Conservation (phyloP, 2,888 invertebrate species). For the Gryllus longicercus region DNA sequence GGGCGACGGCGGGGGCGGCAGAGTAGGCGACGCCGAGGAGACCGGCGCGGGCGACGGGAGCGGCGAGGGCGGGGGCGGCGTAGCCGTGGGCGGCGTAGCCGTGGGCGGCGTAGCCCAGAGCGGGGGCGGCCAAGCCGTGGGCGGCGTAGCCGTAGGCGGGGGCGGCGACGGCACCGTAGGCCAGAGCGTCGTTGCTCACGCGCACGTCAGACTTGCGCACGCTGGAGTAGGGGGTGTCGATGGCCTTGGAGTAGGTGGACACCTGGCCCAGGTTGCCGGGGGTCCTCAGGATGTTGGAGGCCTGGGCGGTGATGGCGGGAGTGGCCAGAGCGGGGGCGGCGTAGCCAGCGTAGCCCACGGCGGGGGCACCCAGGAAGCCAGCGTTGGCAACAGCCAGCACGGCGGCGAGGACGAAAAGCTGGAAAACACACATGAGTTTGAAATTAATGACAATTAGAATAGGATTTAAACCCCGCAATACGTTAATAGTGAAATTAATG, state of each 20-base stretch:
- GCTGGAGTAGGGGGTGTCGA: conserved; percentile 70
- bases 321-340: conserved; percentile 18
- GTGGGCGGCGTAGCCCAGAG: conserved; percentile 29
- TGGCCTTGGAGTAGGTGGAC: conserved; percentile 65
- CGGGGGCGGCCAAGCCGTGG: conserved; percentile 22
- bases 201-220: conserved; percentile 67
- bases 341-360: conserved; percentile 19
- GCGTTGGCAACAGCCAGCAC: conserved; percentile 26
- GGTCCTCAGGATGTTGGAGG: conserved; percentile 49
- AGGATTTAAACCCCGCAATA: too few species aligned
- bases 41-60: conserved; percentile 31
- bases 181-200: conserved; percentile 45
- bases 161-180: conserved; percentile 38
- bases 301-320: conserved; percentile 38
- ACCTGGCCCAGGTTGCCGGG: conserved; percentile 64
- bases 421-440: neutral
- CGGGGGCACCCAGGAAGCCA: conserved; percentile 27
- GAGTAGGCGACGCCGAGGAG: conserved; percentile 41
- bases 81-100: conserved; percentile 25
- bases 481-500: too few species aligned
- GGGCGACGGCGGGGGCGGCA: conserved; percentile 41
- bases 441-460: too few species aligned
- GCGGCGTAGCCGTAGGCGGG: conserved; percentile 28
- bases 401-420: conserved; percentile 28
- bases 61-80: conserved; percentile 36